A percentile compares a stretch with the other conserved stretches of the same genome.
Conservation (phyloP, 2,113 vertebrate genomes). For the Mus musculus region GRCm39 chr13:105050501-105051000, state of each 20-base stretch:
- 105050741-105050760: slow-evolving; percentile 10
- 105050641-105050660: not conserved
- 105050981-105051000: too few species aligned
- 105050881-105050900: slow-evolving; percentile 68
- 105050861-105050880: slow-evolving; percentile 64
- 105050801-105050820: slow-evolving; percentile 61
- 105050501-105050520: not conserved
- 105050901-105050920: slow-evolving; percentile 54
- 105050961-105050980: not conserved
- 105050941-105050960: slow-evolving; percentile 58
- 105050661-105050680: slow-evolving; percentile 43
- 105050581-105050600: not conserved
- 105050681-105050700: slow-evolving; percentile 48
- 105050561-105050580: slow-evolving; percentile 4
- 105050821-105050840: slow-evolving; percentile 30
- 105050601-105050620: not conserved
- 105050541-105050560: not conserved
- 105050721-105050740: slow-evolving; percentile 63
- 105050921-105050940: slow-evolving; percentile 69
- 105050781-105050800: slow-evolving; percentile 48
- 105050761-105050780: slow-evolving; percentile 52
- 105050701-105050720: slow-evolving; percentile 61
- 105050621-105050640: not conserved
- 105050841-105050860: slow-evolving; percentile 53
- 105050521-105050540: not conserved